Percentiles rank a stretch among this genome's conserved stretches.
These are phyloP conservation scores for Drosophila robusta DNA, from an alignment of 2,888 invertebrate species.

Conservation along the genomic window DNA sequence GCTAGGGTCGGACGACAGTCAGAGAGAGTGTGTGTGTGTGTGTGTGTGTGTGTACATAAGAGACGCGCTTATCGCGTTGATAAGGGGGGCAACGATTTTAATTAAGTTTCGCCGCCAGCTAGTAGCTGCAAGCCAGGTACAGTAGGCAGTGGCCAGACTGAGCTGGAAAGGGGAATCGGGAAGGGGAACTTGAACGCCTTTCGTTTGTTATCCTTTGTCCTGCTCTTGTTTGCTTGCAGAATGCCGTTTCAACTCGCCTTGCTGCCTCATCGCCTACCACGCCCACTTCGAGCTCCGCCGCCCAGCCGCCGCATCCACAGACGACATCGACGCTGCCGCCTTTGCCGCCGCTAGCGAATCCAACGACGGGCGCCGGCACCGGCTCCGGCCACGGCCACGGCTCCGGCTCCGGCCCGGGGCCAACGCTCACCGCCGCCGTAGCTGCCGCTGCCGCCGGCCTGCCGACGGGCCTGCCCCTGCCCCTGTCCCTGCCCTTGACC, in stretches of 20 bases:
- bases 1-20: slow-evolving; percentile 8
- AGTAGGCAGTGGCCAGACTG: slow-evolving; percentile 37
- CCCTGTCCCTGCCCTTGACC: slow-evolving; percentile 40
- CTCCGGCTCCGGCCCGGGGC: slow-evolving; percentile 51
- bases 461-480: slow-evolving; percentile 45
- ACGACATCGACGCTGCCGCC: slow-evolving; percentile 55
- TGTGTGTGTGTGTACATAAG: not conserved
- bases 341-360: slow-evolving; percentile 65
- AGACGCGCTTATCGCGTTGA: slow-evolving; percentile 71
- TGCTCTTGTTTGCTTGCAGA: slow-evolving; percentile 69
- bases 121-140: slow-evolving; percentile 52
- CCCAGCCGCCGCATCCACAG: slow-evolving; percentile 85
- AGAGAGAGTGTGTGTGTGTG: not conserved
- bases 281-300: slow-evolving; percentile 67
- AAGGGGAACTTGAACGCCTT: no score
- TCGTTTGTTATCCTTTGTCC: not conserved
- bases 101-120: slow-evolving; percentile 70
- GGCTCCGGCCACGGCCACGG: slow-evolving; percentile 24
- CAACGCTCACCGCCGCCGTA: slow-evolving; percentile 71
- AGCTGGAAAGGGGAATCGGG: no score
- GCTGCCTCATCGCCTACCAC: slow-evolving; percentile 89
- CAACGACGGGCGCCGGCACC: slow-evolving; percentile 57
- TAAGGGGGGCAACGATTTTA: slow-evolving; percentile 76
- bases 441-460: slow-evolving; percentile 75
- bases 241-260: slow-evolving; percentile 89